Base-by-base conservation (phyloP, 2,888 invertebrate genomes). In the Notocelia uddmanniana region DNA sequence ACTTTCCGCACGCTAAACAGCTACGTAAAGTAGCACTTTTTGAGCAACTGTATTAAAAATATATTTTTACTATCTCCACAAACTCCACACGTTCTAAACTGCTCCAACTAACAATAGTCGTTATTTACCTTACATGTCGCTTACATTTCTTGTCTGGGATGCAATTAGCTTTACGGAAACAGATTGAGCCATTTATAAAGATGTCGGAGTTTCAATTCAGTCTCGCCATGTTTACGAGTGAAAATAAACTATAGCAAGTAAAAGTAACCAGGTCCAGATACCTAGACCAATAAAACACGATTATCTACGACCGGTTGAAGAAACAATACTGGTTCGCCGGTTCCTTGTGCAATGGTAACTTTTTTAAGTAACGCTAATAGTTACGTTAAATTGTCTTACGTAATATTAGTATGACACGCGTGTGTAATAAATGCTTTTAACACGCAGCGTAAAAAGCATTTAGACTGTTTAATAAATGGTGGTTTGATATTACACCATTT, bases 231-330 rank as follows among this genome's bases (percentile, higher is more conserved):
- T 64, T 54, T 64, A 64, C 54, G 26, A 55, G 18, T 21, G 66
- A 66, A 45, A 57, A 66, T 66, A 66, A 66, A 45, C 54, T 21
- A 59, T 45, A 54, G 45, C 34, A 67, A 70, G 70, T 26, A 48
- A 55, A 67, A 70, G 70, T 26, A 48, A 55, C 41, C 59, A 41
- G 45, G 34, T 34, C 34, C 54, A 59, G 31, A 54, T 55, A 50
- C 9, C 19, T 9, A 15, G 18, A 52, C 18, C 52, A 52, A 71
- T 66, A 71, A 71, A 67, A 45, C 66, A 48, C 59, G 66, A 71
- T 67, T 54, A 71, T 71, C 59, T 71, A 60, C 71, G 60, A 71
- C 71, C 41, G 66, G 66, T 70, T 57, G 19, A 37, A 41, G 64
- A 57, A 37, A 50, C 55, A 63, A 69, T 72, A 50, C 67, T 41